A percentile compares a stretch with the other conserved stretches of the same genome.
Evolutionary conservation across 2,888 invertebrate species (phyloP).

Genomic region (Pegoplata infirma): DNA sequence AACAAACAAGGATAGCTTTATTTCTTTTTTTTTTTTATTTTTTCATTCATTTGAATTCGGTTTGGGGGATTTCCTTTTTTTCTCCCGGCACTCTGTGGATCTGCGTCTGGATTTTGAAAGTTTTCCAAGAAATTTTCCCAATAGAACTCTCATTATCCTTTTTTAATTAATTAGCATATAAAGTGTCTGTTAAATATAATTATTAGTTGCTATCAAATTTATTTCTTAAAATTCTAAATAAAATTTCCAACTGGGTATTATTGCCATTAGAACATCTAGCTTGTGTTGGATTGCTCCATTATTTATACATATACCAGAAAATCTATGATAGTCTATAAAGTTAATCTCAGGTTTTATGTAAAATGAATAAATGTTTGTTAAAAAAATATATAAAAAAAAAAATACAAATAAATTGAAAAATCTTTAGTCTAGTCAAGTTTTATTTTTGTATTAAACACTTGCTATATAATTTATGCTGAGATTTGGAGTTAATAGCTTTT

Average conservation of each 20-base stretch:
- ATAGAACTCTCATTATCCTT: too few species aligned
- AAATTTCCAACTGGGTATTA: not conserved
- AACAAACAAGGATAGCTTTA: too few species aligned
- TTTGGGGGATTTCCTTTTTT: too few species aligned
- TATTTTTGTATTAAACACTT: conserved; percentile 54
- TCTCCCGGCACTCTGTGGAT: too few species aligned
- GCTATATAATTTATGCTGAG: conserved; percentile 54
- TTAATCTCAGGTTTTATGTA: conserved; percentile 51
- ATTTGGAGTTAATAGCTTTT: conserved; percentile 51
- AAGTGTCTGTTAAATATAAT: too few species aligned
- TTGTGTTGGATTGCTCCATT: not conserved
- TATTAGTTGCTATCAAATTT: too few species aligned
- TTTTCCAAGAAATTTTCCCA: too few species aligned
- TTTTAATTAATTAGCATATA: too few species aligned
- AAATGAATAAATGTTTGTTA: conserved; percentile 24
- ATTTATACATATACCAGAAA: not conserved
- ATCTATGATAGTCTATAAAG: conserved; percentile 45
- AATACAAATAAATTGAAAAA: conserved; percentile 33
- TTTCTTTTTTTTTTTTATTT: too few species aligned
- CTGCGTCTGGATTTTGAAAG: too few species aligned
- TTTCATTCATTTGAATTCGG: too few species aligned
- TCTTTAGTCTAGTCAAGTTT: conserved; percentile 32
- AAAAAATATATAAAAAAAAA: conserved; percentile 13
- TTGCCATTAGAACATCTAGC: not conserved
- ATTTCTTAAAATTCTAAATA: too few species aligned